Evolutionary conservation across 2,888 invertebrate genomes (phyloP), one percentile per base, ranked within the genome.

Genomic region (Bellardia pandia): DNA sequence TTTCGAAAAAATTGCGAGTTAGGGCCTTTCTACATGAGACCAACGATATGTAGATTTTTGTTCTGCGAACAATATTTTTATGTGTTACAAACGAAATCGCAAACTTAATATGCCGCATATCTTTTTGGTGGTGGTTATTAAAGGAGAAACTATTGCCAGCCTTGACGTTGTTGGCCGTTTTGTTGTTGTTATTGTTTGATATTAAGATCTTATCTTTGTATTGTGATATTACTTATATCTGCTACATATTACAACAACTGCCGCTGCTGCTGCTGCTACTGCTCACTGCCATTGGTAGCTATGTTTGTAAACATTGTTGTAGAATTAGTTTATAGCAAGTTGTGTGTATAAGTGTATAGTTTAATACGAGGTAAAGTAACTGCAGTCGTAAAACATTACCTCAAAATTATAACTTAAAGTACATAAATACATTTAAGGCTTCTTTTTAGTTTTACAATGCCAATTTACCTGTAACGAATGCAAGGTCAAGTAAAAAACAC

Each of bases 171-270:
- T 72, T 56, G 56, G 13, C 56, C 11, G 23, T 9, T 45, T 60
- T 13, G 11, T 69, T 66, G 2, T 48, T 72, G 23, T 68, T 81
- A 16, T 68, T 75, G 42, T 45, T 64, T 51, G 16, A 53, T 53
- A 45, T 84, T 72, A 77, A 84, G 66, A 84, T 78, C 33, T 78
- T 84, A 84, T 77, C 78, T 48, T 40, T 72, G 48, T 56, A 58
- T 72, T 72, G 72, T 72, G 16, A 68, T 66, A 51, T 66, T 40
- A 56, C 62, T 23, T 71, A 33, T 33, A 72, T 13, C 11, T 13
- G 9, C n/a, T 51, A 11, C 37, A 51, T 62, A 16, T 51, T 53
- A 64, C n/a, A 62, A 79, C 62, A 62, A 16, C 30, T 13, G 51
- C 7, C 42, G 14, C 62, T 62, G 40, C 40, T 71, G 37, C 60